Conservation (phyloP, 2,888 invertebrate species). For the Aporophyla nigra region DNA sequence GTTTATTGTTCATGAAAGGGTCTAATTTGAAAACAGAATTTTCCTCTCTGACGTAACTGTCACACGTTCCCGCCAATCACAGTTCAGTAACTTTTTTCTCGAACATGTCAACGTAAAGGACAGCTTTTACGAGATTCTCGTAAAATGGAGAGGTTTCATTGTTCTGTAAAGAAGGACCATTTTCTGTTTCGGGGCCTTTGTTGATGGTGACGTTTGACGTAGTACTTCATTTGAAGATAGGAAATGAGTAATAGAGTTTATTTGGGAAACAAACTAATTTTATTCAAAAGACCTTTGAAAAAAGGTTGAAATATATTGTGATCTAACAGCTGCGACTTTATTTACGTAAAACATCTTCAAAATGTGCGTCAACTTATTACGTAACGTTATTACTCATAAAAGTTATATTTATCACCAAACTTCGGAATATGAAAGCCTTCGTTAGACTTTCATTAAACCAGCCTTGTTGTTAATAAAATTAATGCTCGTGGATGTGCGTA, state of each 20-base stretch:
- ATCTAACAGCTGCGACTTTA: neutral
- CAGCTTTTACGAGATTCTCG: slow-evolving; percentile 68
- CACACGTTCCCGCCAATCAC: slow-evolving; percentile 72
- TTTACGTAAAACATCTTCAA: slow-evolving; percentile 9
- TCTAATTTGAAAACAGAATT: slow-evolving; percentile 72
- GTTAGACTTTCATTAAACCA: slow-evolving; percentile 55
- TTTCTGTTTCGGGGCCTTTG: slow-evolving; percentile 61
- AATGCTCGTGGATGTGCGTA: slow-evolving; percentile 28
- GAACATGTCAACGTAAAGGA: slow-evolving; percentile 61
- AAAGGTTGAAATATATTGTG: neutral
- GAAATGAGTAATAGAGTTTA: slow-evolving; percentile 21
- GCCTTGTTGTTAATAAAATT: slow-evolving; percentile 49
- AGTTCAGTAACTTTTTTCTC: slow-evolving; percentile 59
- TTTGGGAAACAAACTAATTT: neutral
- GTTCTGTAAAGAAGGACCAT: slow-evolving; percentile 64
- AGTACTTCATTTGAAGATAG: slow-evolving; percentile 36
- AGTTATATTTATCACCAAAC: slow-evolving; percentile 53
- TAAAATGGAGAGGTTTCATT: slow-evolving; percentile 70
- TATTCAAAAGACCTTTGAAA: neutral
- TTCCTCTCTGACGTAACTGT: slow-evolving; percentile 69
- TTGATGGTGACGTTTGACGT: slow-evolving; percentile 56
- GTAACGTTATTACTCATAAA: slow-evolving; percentile 54
- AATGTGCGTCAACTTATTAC: slow-evolving; percentile 49
- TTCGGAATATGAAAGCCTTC: slow-evolving; percentile 52
- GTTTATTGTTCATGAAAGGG: slow-evolving; percentile 16